Conservation (phyloP, 2,888 invertebrate genomes). For the Orchesellides sinensis region DNA sequence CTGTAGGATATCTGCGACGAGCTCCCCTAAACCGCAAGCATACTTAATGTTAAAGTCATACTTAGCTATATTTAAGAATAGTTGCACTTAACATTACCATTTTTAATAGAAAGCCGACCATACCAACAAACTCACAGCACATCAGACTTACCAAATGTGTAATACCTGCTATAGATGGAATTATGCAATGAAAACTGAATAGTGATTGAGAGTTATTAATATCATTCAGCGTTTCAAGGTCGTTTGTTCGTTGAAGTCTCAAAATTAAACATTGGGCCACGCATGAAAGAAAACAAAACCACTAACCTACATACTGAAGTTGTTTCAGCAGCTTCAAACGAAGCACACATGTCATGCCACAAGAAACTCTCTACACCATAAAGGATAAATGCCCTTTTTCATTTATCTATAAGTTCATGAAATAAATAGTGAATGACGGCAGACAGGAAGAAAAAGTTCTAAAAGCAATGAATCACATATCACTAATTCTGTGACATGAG, state of each 20-base stretch:
- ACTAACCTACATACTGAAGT: conserved; percentile 70
- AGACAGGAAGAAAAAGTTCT: conserved; percentile 52
- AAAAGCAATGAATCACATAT: conserved; percentile 64
- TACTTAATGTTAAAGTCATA: neutral
- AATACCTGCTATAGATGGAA: conserved; percentile 57
- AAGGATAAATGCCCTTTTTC: conserved; percentile 30
- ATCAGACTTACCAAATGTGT: conserved; percentile 48
- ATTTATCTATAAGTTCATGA: conserved; percentile 55
- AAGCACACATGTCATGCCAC: conserved; percentile 72
- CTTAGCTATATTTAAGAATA: neutral
- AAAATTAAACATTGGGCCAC: conserved; percentile 41
- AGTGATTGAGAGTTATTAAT: conserved; percentile 29
- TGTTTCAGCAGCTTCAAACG: conserved; percentile 69
- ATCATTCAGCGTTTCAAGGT: conserved; percentile 8
- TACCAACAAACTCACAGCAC: conserved; percentile 43
- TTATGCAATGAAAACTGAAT: conserved; percentile 59
- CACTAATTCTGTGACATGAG: conserved; percentile 66
- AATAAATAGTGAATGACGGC: conserved; percentile 42
- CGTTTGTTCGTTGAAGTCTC: conserved; percentile 36
- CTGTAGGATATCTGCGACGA: conserved; percentile 65
- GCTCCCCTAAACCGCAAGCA: conserved; percentile 65
- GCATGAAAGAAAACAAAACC: conserved; percentile 64
- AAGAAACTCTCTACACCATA: conserved; percentile 25
- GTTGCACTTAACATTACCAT: conserved; percentile 24
- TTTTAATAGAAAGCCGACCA: conserved; percentile 31